Percentiles rank a stretch among this genome's conserved stretches.
Conservation (phyloP, 1,140 invertebrate species). For the Cherax destructor region DNA sequence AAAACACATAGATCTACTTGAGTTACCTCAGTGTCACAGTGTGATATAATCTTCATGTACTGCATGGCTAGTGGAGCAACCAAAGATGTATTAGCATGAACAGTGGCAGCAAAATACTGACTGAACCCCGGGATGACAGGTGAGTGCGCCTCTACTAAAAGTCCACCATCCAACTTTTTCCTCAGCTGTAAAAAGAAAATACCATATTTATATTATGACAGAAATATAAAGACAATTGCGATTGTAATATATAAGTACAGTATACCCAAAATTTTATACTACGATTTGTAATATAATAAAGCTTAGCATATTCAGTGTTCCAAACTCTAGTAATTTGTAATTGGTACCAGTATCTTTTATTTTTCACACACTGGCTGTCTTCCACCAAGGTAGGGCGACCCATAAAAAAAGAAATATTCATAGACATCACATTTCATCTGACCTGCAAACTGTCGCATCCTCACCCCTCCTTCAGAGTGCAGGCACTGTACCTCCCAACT, state of each 20-base stretch:
- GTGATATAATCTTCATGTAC: constrained; percentile 28
- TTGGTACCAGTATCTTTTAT: no score
- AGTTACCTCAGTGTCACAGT: constrained; percentile 47
- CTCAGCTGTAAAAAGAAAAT: constrained; percentile 18
- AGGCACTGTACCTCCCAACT: no score
- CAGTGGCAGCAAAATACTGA: constrained; percentile 39
- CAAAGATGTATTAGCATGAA: constrained; percentile 51
- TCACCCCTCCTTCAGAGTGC: no score
- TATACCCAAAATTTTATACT: not conserved
- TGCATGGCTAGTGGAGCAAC: constrained; percentile 40
- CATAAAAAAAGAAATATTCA: no score
- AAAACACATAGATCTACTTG: not conserved
- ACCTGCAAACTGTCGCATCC: no score
- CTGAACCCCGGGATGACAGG: constrained; percentile 57
- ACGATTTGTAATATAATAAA: not conserved
- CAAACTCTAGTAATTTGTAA: no score
- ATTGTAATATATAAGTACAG: not conserved
- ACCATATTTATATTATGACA: not conserved
- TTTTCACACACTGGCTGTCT: no score
- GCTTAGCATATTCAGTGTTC: no score
- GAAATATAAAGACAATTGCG: not conserved
- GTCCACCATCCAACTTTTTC: constrained; percentile 47
- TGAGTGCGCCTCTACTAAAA: constrained; percentile 58
- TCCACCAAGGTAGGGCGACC: no score
- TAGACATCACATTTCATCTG: no score